Evolutionary conservation across 2,113 vertebrate genomes (phyloP).

Genomic region (Labrus mixtus): DNA sequence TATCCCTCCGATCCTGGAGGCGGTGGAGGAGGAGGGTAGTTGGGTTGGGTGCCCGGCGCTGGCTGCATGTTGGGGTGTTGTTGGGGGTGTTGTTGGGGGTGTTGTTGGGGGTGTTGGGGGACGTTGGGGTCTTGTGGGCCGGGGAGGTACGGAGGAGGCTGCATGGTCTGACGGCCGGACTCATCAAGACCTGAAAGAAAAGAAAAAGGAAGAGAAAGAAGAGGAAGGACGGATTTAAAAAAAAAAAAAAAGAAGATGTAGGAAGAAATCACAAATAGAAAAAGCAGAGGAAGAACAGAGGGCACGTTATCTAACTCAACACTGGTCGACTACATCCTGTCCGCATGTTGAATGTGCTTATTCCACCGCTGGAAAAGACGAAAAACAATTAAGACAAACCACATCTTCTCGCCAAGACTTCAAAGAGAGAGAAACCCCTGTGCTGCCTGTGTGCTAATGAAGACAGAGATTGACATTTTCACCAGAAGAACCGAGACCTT

Average conservation of each 20-base stretch:
- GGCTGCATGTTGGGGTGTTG: constrained; percentile 81
- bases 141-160: constrained; percentile 89
- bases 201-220: not conserved
- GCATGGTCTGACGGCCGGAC: constrained; percentile 85
- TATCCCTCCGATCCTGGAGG: constrained; percentile 82
- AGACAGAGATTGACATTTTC: constrained; percentile 60
- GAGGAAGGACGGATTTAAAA: constrained; percentile 7
- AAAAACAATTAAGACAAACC: constrained; percentile 42
- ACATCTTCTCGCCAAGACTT: constrained; percentile 35
- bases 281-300: constrained; percentile 41
- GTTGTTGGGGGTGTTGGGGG: constrained; percentile 67
- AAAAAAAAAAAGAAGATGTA: constrained; percentile 18
- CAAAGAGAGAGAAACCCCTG: constrained; percentile 24
- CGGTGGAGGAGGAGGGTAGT: constrained; percentile 82
- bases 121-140: constrained; percentile 69
- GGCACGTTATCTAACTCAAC: constrained; percentile 39
- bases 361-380: constrained; percentile 19
- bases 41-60: constrained; percentile 79
- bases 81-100: constrained; percentile 56
- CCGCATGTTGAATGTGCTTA: constrained; percentile 22
- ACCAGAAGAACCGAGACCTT: constrained; percentile 3
- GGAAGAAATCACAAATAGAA: constrained; percentile 45
- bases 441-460: constrained; percentile 38
- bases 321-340: constrained; percentile 9
- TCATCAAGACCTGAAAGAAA: constrained; percentile 85